Evolutionary conservation across 2,797 vertebrate species (phyloP).

Genomic region (Meda fulgida): DNA sequence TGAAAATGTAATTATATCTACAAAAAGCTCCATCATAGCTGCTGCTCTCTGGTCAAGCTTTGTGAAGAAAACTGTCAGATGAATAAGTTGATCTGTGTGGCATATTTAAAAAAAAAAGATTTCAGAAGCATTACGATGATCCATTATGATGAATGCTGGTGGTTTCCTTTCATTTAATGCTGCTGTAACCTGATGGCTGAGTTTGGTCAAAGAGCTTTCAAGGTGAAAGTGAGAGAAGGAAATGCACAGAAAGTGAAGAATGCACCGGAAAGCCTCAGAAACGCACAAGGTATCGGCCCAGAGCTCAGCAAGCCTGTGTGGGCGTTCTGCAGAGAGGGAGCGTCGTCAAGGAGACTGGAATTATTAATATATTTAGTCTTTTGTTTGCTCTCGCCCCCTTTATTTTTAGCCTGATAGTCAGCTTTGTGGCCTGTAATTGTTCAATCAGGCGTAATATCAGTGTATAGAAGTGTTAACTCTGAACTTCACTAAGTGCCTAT

Average conservation of each 20-base stretch:
- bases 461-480: slow-evolving; percentile 48
- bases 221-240: slow-evolving; percentile 17
- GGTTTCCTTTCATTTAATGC: slow-evolving; percentile 21
- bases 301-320: slow-evolving; percentile 67
- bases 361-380: slow-evolving; percentile 75
- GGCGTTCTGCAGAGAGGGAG: slow-evolving; percentile 69
- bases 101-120: not conserved
- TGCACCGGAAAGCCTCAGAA: slow-evolving; percentile 40
- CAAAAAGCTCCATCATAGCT: slow-evolving; percentile 10
- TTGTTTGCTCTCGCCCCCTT: slow-evolving; percentile 64
- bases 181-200: not conserved
- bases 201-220: slow-evolving; percentile 22
- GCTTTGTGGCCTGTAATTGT: slow-evolving; percentile 65
- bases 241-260: slow-evolving; percentile 4
- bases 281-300: slow-evolving; percentile 67
- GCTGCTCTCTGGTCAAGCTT: slow-evolving; percentile 23
- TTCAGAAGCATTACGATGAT: slow-evolving; percentile 22
- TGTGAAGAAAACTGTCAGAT: not conserved
- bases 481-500: slow-evolving; percentile 55
- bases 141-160: slow-evolving; percentile 12
- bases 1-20: slow-evolving; percentile 48
- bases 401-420: slow-evolving; percentile 72
- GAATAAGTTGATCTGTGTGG: slow-evolving; percentile 15
- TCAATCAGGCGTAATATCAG: slow-evolving; percentile 66
- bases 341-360: slow-evolving; percentile 76